A percentile compares a stretch with the other conserved stretches of the same genome.
Evolutionary conservation across 2,888 invertebrate genomes (phyloP).

Genomic region (Petrophora chlorosata): DNA sequence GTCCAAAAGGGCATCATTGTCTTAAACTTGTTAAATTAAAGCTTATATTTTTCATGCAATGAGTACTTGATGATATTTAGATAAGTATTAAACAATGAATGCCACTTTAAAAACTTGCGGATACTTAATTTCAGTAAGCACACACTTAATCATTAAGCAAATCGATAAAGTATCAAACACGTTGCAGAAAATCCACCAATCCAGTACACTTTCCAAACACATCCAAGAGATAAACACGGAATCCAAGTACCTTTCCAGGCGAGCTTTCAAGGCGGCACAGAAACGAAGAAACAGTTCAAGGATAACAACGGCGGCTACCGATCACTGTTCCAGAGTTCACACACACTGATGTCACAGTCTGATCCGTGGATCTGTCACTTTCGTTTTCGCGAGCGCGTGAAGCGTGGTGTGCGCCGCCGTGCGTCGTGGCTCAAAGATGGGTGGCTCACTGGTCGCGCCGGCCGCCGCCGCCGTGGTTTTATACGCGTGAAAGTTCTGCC

Average conservation of each 20-base stretch:
- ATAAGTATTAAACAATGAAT: background rate
- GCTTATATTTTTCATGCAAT: no score
- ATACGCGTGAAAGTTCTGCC: slow-evolving; percentile 81
- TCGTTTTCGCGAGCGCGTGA: slow-evolving; percentile 67
- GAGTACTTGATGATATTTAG: no score
- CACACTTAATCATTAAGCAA: background rate
- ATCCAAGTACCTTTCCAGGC: slow-evolving; percentile 72
- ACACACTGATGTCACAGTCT: slow-evolving; percentile 72
- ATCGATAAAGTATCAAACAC: slow-evolving; percentile 4
- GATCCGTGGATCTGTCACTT: slow-evolving; percentile 61
- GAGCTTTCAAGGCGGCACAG: slow-evolving; percentile 54
- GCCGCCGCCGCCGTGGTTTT: slow-evolving; percentile 65
- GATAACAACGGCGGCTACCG: slow-evolving; percentile 77
- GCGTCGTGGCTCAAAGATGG: slow-evolving; percentile 52
- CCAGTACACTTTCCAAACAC: slow-evolving; percentile 28
- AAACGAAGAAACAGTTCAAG: slow-evolving; percentile 72
- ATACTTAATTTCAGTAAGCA: slow-evolving; percentile 12
- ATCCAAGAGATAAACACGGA: slow-evolving; percentile 49
- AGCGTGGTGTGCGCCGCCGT: slow-evolving; percentile 48
- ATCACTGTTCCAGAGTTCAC: slow-evolving; percentile 78
- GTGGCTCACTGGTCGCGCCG: slow-evolving; percentile 74
- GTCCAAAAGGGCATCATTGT: no score
- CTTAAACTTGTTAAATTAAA: no score
- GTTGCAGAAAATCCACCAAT: slow-evolving; percentile 4
- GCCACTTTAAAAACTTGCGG: background rate